Evolutionary conservation across 2,797 vertebrate genomes (phyloP).

Genomic region (Telmatherina bonti): DNA sequence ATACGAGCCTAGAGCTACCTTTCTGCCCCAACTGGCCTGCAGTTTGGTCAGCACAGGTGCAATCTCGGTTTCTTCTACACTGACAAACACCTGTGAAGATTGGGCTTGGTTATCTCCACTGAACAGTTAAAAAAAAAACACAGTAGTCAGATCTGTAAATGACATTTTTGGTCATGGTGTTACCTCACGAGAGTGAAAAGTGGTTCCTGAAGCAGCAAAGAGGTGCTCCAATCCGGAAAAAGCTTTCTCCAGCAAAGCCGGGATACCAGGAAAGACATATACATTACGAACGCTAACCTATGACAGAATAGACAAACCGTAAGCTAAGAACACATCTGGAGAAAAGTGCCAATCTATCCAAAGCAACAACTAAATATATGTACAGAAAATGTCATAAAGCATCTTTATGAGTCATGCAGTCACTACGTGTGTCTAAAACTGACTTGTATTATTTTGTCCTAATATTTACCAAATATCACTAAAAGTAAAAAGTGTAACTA

Average conservation of each 20-base stretch:
- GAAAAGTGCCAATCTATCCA: neutral
- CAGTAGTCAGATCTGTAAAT: neutral
- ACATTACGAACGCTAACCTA: constrained; percentile 92
- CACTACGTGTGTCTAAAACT: too few relatives aligned
- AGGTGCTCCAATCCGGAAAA: constrained; percentile 88
- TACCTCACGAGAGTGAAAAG: constrained; percentile 86
- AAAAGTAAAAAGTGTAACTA: too few relatives aligned
- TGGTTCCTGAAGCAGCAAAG: constrained; percentile 85
- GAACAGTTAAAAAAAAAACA: neutral
- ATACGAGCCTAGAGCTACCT: constrained; percentile 90
- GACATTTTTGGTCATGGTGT: neutral
- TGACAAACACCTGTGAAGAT: constrained; percentile 82
- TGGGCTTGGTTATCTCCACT: neutral
- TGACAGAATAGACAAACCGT: neutral
- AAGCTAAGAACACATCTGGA: neutral
- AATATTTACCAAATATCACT: too few relatives aligned
- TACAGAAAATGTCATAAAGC: neutral
- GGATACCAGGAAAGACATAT: constrained; percentile 94
- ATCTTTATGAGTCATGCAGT: neutral
- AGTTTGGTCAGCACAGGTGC: constrained; percentile 81
- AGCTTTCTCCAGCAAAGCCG: constrained; percentile 86
- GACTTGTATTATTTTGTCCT: too few relatives aligned
- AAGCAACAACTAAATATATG: neutral
- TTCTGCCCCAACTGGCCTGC: constrained; percentile 81
- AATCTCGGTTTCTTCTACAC: constrained; percentile 85